These are phyloP conservation scores for Drosophila erecta DNA, from an alignment of 1,140 invertebrate species.

Conservation along the genomic window DNA sequence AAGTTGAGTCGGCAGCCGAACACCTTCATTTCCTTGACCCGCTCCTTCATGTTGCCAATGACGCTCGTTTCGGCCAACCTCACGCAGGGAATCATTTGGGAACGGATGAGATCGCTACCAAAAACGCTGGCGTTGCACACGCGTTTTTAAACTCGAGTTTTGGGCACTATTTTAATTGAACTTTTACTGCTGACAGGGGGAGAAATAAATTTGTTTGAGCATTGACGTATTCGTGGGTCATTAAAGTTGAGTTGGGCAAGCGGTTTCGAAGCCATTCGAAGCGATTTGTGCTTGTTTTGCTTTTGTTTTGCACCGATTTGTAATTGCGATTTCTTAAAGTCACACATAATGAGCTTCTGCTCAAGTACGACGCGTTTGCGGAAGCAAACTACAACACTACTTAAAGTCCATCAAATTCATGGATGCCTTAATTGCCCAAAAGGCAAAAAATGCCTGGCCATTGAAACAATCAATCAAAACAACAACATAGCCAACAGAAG, in stretches of 20 bases:
- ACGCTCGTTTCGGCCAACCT: conserved; percentile 85
- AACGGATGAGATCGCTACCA: conserved; percentile 22
- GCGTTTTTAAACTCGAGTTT: conserved; percentile 18
- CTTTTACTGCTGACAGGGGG: conserved; percentile 22
- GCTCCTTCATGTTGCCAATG: conserved; percentile 85
- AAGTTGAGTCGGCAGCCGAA: conserved; percentile 84
- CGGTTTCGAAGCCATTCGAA: conserved; percentile 23
- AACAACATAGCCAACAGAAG: conserved; percentile 13
- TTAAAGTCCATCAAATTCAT: conserved; percentile 41
- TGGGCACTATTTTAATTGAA: conserved; percentile 13
- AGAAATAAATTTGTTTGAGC: conserved; percentile 36
- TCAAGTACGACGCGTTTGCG: conserved; percentile 54
- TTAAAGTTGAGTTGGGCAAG: conserved; percentile 22
- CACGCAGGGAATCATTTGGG: conserved; percentile 84
- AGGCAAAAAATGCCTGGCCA: conserved; percentile 4
- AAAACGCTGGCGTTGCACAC: conserved; percentile 31
- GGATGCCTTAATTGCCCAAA: conserved; percentile 46
- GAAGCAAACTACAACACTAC: conserved; percentile 46
- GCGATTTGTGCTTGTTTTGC: conserved; percentile 24
- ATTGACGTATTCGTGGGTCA: conserved; percentile 13
- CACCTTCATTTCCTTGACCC: conserved; percentile 85
- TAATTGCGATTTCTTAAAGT: conserved; percentile 29
- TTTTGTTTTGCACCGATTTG: conserved; percentile 22
- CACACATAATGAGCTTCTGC: conserved; percentile 36
- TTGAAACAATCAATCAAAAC: conserved; percentile 53